A percentile compares a stretch with the other conserved stretches of the same genome.
Conservation (phyloP, 2,797 vertebrate genomes). For the Pelobates cultripes region DNA sequence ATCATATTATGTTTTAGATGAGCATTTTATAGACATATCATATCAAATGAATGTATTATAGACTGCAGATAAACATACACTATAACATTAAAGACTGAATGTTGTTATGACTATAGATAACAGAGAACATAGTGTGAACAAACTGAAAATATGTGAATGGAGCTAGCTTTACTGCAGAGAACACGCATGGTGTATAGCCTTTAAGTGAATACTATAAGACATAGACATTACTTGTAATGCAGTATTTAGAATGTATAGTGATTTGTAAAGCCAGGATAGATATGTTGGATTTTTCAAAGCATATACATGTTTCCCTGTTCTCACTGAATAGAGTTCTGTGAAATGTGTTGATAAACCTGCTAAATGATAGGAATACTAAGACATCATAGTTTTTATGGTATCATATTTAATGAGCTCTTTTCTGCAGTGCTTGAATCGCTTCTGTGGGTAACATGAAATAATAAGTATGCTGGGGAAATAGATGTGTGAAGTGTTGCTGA, state of each 20-base stretch:
- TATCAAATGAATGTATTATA: neutral
- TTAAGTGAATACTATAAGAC: neutral
- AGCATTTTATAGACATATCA: too few species aligned
- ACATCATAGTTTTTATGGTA: conserved; percentile 40
- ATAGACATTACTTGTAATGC: conserved; percentile 19
- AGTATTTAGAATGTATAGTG: conserved; percentile 19
- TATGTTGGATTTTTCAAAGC: neutral
- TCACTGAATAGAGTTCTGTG: neutral
- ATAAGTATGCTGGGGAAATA: conserved; percentile 48
- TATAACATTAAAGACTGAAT: neutral
- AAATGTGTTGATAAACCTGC: conserved; percentile 13
- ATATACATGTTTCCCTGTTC: conserved; percentile 1
- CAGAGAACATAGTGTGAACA: neutral
- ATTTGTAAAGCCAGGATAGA: neutral
- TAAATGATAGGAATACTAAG: conserved; percentile 28
- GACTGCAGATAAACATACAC: neutral
- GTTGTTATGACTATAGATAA: neutral
- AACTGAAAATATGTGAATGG: neutral
- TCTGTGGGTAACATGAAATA: conserved; percentile 50
- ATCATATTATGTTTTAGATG: neutral
- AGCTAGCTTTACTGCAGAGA: conserved; percentile 1
- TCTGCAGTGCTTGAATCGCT: conserved; percentile 39
- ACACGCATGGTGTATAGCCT: neutral
- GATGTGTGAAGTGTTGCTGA: conserved; percentile 52
- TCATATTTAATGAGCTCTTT: conserved; percentile 49